These are phyloP conservation scores for Neopelma chrysocephalum DNA, from an alignment of 2,797 vertebrate genomes.

Conservation along the genomic window DNA sequence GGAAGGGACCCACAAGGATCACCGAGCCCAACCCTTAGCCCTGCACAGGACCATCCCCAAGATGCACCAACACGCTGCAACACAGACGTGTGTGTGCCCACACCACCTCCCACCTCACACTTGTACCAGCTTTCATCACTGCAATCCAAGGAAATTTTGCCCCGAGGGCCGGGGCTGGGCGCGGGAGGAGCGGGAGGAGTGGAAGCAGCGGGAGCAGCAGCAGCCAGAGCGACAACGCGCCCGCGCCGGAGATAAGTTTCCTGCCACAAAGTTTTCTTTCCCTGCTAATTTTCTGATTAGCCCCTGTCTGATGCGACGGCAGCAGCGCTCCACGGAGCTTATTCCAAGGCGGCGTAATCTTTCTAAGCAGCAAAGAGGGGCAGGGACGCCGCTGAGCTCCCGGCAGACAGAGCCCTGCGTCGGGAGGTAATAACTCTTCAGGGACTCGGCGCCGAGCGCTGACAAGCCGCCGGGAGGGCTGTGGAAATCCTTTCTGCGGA, in stretches of 20 bases:
- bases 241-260: not conserved
- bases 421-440: not conserved
- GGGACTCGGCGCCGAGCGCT: not conserved
- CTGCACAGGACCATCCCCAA: not conserved
- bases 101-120: not conserved
- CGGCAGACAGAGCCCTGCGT: not conserved
- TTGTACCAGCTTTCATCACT: accelerated
- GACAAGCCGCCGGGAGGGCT: constrained; percentile 41
- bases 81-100: not conserved
- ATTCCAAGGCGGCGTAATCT: constrained; percentile 56
- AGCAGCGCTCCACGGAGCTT: constrained; percentile 31
- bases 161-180: not conserved
- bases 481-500: constrained; percentile 58
- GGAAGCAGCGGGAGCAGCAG: not conserved
- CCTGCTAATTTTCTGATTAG: constrained; percentile 60
- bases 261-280: constrained; percentile 41
- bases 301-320: constrained; percentile 21
- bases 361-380: constrained; percentile 42
- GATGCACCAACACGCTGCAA: too few species aligned
- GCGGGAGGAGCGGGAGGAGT: not conserved
- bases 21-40: not conserved
- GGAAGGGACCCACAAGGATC: not conserved
- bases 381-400: constrained; percentile 11
- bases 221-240: accelerated
- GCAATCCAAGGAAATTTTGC: not conserved